Base-by-base conservation (phyloP, 2,113 vertebrate genomes). In the Nycticebus coucang region DNA sequence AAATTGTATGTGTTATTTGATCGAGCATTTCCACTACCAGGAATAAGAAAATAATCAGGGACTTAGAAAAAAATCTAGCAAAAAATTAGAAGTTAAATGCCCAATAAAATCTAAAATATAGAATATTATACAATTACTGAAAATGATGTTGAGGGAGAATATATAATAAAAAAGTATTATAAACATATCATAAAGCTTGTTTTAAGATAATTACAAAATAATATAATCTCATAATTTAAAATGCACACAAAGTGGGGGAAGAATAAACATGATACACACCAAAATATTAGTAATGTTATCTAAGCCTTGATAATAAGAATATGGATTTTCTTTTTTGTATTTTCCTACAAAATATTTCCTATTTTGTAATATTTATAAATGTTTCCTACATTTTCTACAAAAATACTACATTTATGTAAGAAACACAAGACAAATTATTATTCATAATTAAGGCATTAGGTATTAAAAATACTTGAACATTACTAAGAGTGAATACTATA, bases 131-230 rank as follows among this genome's bases (percentile, higher is more conserved):
- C 72, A 93, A 78, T 81, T 55, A 93, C 60, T 84, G 71, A 87
- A 96, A 95, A 69, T 66, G 53, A 59, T 80, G 33, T 80, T 89
- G 37, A 60, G n/a, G 21, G 87, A 80, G 24, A 89, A 83, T 24
- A 64, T 45, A 22, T 33, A 82, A 59, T 72, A 90, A 82, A 91
- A 53, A 77, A 7, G 17, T 53, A 62, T 55, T 89, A 45, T 92
- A 87, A 91, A 15, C 74, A 69, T 72, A 62, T 86, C 10, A 79
- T 87, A 93, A 79, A 4, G 13, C 50, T 90, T 96, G 0, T n/a
- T 89, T 55, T 80, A 86, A 64, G 33, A 77, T 69, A 45, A 71
- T 83, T 97, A 79, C 22, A 93, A 95, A 93, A 82, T 89, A 55
- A 35, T 71, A 75, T 71, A 83, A 91, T 84, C 9, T 15, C 19